Base-by-base conservation (phyloP, 1,140 invertebrate genomes). In the Hormaphis cornu region DNA sequence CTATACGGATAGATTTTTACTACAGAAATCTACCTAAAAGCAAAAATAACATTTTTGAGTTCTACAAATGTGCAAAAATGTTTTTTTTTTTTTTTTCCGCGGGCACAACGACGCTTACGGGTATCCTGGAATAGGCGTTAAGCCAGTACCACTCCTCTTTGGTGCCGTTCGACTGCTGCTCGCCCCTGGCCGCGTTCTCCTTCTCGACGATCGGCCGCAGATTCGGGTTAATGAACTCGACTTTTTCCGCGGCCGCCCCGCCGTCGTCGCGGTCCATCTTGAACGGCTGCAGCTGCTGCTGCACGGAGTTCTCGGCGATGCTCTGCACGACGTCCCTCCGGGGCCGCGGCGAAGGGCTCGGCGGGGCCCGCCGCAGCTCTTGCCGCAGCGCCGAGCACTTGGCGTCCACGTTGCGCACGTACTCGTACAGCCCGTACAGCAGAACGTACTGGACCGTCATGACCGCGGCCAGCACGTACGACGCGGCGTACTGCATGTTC, bases 111-210 rank as follows among this genome's bases (percentile, higher is more conserved):
- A n/a, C n/a, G 79, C 82, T 83, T 79, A 88, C 87, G 46, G 88
- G 87, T 71, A 90, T 87, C 70, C 87, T 82, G 16, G 87, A 89
- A 73, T 89, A 88, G 72, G 86, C 86, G 22, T 88, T 89, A 50
- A 90, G 76, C 84, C 87, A 90, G 70, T 89, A 84, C 87, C 87
- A 88, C 33, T 84, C 83, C 54, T 73, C 69, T 37, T 66, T 44
- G 16, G 73, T 70, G 6, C 40, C 63, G 42, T 72, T 71, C 3
- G 28, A 8, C 4, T 10, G 12, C 3, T 48, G n/a, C 33, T 24
- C 40, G 8, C 42, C 53, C 12, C 69, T 71, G 3, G 28, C 30
- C 10, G 70, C 52, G 14, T 85, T 85, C 69, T 84, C 85, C 70
- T 84, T 83, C 70, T 86, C 84, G 2, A 86, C 74, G n/a, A 83